Percentiles rank a stretch among this genome's conserved stretches.
Evolutionary conservation across 2,797 vertebrate species (phyloP).

Genomic region (Cuculus canorus): DNA sequence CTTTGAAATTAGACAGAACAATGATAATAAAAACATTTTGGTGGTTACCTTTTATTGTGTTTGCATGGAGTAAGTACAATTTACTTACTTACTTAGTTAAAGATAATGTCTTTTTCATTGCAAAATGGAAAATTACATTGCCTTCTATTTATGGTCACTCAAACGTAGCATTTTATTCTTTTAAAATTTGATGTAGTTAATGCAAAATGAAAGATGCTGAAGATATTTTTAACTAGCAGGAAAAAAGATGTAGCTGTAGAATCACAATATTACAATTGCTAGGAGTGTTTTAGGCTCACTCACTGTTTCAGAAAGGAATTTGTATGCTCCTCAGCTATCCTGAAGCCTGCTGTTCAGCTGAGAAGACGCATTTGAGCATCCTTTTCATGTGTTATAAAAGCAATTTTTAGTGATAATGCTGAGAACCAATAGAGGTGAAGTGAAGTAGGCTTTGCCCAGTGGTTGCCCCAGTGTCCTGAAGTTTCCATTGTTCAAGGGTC

Average conservation of each 20-base stretch:
- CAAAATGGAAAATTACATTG: neutral
- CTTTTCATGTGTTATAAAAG: neutral
- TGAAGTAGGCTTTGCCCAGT: neutral
- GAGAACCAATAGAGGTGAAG: neutral
- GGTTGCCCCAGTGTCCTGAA: neutral
- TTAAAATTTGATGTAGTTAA: neutral
- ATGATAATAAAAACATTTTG: neutral
- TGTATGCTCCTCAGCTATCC: neutral
- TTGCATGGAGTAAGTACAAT: neutral
- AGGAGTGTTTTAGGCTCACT: neutral
- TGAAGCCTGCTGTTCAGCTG: neutral
- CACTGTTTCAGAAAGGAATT: neutral
- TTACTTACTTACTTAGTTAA: neutral
- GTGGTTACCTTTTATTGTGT: neutral
- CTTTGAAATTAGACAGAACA: neutral
- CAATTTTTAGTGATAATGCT: neutral
- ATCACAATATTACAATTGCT: neutral
- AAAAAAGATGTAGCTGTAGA: neutral
- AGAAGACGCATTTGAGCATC: neutral
- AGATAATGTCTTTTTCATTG: neutral
- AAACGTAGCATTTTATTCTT: neutral
- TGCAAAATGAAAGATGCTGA: neutral
- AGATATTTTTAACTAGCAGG: neutral
- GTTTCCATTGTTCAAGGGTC: neutral
- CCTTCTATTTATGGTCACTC: neutral